Percentiles rank a stretch among this genome's conserved stretches.
Conservation (phyloP, 2,888 invertebrate genomes). For the Malthinus flaveolus region DNA sequence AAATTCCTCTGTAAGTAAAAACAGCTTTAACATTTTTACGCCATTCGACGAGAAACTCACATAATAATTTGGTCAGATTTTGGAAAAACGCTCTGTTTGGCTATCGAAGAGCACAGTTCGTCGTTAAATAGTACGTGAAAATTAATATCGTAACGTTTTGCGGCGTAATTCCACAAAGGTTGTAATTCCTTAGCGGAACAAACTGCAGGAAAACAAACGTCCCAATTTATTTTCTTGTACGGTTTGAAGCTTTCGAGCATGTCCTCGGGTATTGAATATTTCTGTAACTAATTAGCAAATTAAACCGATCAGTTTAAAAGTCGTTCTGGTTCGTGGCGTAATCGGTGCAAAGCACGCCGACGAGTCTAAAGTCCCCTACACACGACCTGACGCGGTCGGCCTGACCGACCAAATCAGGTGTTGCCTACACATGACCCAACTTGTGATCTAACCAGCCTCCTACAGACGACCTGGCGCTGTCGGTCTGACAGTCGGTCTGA, state of each 20-base stretch:
- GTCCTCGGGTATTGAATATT: background rate
- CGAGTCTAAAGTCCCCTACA: too few species aligned
- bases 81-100: background rate
- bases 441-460: too few species aligned
- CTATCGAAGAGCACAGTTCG: background rate
- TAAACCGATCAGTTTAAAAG: too few species aligned
- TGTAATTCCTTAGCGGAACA: constrained; percentile 24
- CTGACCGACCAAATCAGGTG: too few species aligned
- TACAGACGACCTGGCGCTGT: too few species aligned
- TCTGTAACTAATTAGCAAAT: too few species aligned
- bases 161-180: constrained; percentile 22
- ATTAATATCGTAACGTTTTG: constrained; percentile 12
- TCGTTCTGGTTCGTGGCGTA: too few species aligned
- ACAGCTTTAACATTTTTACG: background rate
- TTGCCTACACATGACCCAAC: too few species aligned
- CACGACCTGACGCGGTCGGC: too few species aligned
- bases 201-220: constrained; percentile 21
- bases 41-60: background rate
- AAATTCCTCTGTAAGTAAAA: constrained; percentile 5
- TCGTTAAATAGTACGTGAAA: constrained; percentile 9
- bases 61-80: background rate
- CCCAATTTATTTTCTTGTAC: background rate
- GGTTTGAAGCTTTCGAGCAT: background rate
- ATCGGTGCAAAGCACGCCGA: too few species aligned
- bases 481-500: too few species aligned